A percentile compares a stretch with the other conserved stretches of the same genome.
Evolutionary conservation across 2,888 invertebrate species (phyloP).

Genomic region (Himalopsyche japonica): DNA sequence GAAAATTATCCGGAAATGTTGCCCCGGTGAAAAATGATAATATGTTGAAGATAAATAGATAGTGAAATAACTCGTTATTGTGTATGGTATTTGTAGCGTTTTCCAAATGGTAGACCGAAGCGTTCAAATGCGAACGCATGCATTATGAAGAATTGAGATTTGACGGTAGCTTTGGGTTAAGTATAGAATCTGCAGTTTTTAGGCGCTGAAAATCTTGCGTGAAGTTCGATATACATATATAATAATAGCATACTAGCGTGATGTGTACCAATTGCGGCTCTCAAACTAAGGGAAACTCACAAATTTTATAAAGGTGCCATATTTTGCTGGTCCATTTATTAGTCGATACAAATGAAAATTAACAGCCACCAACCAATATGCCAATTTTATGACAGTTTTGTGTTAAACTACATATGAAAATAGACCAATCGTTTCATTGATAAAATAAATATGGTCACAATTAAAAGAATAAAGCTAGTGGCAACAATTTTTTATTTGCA

Average conservation of each 20-base stretch:
- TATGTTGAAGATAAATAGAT: not conserved
- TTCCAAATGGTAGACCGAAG: not conserved
- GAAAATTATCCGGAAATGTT: not conserved
- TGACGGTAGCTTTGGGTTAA: conserved; percentile 15
- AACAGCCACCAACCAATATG: too few species aligned
- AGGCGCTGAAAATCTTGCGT: conserved; percentile 14
- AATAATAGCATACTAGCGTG: conserved; percentile 20
- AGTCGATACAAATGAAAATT: too few species aligned
- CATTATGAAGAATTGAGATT: conserved; percentile 3
- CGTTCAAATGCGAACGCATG: conserved; percentile 1
- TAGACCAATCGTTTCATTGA: too few species aligned
- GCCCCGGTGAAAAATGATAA: not conserved
- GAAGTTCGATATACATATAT: conserved; percentile 14
- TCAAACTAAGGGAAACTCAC: not conserved
- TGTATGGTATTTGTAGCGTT: not conserved
- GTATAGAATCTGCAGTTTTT: conserved; percentile 18
- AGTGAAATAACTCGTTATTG: not conserved
- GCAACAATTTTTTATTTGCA: too few species aligned
- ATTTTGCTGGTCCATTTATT: too few species aligned
- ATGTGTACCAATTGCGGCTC: not conserved
- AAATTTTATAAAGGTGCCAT: too few species aligned
- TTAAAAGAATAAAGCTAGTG: too few species aligned
- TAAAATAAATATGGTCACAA: too few species aligned
- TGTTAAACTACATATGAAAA: too few species aligned
- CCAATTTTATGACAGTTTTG: too few species aligned